Conservation (phyloP, 1,140 invertebrate genomes). For the Elysia chlorotica region DNA sequence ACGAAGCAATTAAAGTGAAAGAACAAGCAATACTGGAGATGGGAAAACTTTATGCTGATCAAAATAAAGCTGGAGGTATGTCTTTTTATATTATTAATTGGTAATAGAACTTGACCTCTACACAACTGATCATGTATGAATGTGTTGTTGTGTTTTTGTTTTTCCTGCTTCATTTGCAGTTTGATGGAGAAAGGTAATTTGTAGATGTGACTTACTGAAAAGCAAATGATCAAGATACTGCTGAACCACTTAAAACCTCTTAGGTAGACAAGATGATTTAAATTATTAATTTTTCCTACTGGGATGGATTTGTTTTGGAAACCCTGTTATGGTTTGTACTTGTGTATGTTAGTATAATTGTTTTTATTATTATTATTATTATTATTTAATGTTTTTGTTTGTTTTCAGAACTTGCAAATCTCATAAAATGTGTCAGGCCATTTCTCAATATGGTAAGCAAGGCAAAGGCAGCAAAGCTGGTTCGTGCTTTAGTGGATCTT, state of each 20-base stretch:
- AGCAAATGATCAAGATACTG: no score
- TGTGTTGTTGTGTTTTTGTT: background rate
- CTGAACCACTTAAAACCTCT: no score
- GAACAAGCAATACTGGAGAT: slow-evolving; percentile 89
- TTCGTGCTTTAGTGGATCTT: slow-evolving; percentile 94
- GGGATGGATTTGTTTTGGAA: no score
- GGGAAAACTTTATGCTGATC: slow-evolving; percentile 87
- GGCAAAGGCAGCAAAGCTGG: slow-evolving; percentile 98
- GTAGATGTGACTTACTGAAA: no score
- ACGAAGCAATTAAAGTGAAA: slow-evolving; percentile 84
- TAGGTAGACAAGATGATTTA: no score
- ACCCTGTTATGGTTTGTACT: no score
- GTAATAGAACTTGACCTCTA: background rate
- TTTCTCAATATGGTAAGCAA: slow-evolving; percentile 93
- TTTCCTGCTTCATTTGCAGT: no score
- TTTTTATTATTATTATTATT: no score
- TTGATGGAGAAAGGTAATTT: no score
- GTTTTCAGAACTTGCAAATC: slow-evolving; percentile 78
- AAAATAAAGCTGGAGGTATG: slow-evolving; percentile 82
- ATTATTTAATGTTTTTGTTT: background rate
- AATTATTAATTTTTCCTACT: no score
- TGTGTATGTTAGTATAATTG: no score
- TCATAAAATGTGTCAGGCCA: slow-evolving; percentile 92
- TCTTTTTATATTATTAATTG: slow-evolving; percentile 1
- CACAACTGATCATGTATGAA: background rate